Percentiles rank a stretch among this genome's conserved stretches.
phyloP scores from a whole-genome alignment of 2,888 invertebrate genomes.

The Andrena praecox region DNA sequence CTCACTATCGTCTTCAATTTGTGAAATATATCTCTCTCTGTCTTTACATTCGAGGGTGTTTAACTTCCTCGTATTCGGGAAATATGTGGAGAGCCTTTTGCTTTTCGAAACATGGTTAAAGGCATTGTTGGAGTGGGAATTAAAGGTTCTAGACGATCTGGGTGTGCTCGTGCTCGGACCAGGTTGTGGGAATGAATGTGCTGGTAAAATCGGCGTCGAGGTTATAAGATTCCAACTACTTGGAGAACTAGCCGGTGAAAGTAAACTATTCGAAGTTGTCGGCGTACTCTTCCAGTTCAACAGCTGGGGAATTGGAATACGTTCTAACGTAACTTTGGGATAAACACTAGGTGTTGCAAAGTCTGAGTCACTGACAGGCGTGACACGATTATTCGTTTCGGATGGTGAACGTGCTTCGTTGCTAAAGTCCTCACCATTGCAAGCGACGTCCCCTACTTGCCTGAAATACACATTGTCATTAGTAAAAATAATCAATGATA shows the following conservation, averaged over 20 bases:
- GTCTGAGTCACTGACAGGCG: slow-evolving; percentile 7
- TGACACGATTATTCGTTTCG: not conserved
- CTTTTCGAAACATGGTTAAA: slow-evolving; percentile 10
- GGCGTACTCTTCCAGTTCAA: slow-evolving; percentile 18
- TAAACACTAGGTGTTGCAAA: slow-evolving; percentile 7
- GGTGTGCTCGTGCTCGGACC: slow-evolving; percentile 69
- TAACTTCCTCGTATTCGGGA: not conserved
- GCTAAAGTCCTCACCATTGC: slow-evolving; percentile 16
- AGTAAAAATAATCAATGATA: slow-evolving; percentile 1
- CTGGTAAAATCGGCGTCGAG: slow-evolving; percentile 40
- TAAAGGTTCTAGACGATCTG: slow-evolving; percentile 12
- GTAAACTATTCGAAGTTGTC: not conserved
- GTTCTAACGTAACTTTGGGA: slow-evolving; percentile 74
- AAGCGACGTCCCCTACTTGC: slow-evolving; percentile 36
- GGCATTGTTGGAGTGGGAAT: not conserved
- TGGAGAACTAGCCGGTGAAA: slow-evolving; percentile 3
- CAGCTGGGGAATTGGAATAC: slow-evolving; percentile 71
- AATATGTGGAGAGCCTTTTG: slow-evolving; percentile 39
- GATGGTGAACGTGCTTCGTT: slow-evolving; percentile 25
- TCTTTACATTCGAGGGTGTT: not conserved
- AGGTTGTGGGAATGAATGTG: slow-evolving; percentile 56
- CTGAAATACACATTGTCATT: slow-evolving; percentile 48
- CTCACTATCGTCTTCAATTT: slow-evolving; percentile 40
- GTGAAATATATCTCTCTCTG: not conserved
- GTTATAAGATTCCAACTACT: slow-evolving; percentile 24